Percentiles rank a stretch among this genome's conserved stretches.
Evolutionary conservation across 2,888 invertebrate genomes (phyloP).

Genomic region (Diabrotica balteata): DNA sequence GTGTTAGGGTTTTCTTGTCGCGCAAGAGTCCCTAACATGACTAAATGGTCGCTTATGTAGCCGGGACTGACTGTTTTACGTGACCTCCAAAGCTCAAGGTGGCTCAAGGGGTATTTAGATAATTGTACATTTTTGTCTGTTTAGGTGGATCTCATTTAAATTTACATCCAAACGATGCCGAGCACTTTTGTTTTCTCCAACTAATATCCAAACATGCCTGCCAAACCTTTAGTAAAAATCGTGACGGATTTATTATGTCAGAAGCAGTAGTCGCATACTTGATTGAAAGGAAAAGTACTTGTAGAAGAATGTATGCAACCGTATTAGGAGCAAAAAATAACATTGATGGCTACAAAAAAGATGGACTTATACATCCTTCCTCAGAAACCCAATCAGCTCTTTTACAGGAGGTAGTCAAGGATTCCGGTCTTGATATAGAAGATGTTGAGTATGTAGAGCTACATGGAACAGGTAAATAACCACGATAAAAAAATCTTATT

Average conservation of each 20-base stretch:
- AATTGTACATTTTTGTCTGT: too few species aligned
- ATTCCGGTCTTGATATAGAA: conserved; percentile 62
- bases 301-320: conserved; percentile 61
- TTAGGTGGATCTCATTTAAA: too few species aligned
- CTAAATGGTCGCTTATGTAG: too few species aligned
- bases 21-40: too few species aligned
- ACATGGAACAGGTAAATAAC: conserved; percentile 64
- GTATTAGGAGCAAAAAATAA: conserved; percentile 65
- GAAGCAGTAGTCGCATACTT: conserved; percentile 60
- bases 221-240: conserved; percentile 29
- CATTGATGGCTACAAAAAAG: conserved; percentile 62
- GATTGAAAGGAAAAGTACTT: conserved; percentile 58
- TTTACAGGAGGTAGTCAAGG: conserved; percentile 63
- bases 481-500: too few species aligned
- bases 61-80: too few species aligned
- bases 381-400: conserved; percentile 47
- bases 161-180: too few species aligned
- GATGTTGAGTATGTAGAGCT: conserved; percentile 66
- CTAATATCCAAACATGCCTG: too few species aligned
- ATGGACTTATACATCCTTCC: conserved; percentile 49
- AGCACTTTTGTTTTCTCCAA: too few species aligned
- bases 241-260: conserved; percentile 54
- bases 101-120: too few species aligned
- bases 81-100: too few species aligned
- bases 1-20: too few species aligned